Evolutionary conservation across 2,113 vertebrate species (phyloP), one percentile per base, ranked within the genome.

Genomic region (Neodontobutis hainanensis): DNA sequence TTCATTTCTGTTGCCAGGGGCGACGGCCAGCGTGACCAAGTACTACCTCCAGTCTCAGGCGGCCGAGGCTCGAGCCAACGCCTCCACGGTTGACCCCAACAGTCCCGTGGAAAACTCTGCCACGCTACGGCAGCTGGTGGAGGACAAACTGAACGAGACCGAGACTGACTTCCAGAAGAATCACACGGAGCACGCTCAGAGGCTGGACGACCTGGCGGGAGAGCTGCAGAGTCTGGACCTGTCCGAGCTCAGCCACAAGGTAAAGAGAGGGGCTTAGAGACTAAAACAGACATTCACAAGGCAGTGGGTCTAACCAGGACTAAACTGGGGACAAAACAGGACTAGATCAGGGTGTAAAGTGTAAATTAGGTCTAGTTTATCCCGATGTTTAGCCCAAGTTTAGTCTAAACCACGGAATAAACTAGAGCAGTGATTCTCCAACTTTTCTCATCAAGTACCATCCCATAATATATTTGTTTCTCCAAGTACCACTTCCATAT

Each of bases 191-290:
- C 94, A 96, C 75, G 91, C 94, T 0, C 94, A 93, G 51, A 93
- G 90, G 15, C 87, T 99, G 71, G 96, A 98, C 53, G 93, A 97
- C 61, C 92, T 99, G 0, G 96, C 96, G 0, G 95, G 94, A 60
- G 94, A 96, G 77, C 92, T 98, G 57, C 95, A 98, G 75, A 95
- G 93, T 66, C 89, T 99, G 71, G 95, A 98, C 73, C 92, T 97
- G 7, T 92, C 95, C 0, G 89, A 79, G 47, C 63, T 90, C 65
- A 88, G 83, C 57, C 78, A 82, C 3, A 74, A 85, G 85, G 88
- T 89, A 55, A 34, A 11, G 27, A 51, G 9, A 40, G 38, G 38
- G 38, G 8, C 3, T 40, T 40, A 40, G 38, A 8, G 38, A 40
- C 38, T 40, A 40, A 38, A 38, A 6, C 36, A 38, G n/a, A n/a